Evolutionary conservation across 2,888 invertebrate genomes (phyloP), one percentile per base, ranked within the genome.

Genomic region (Agrotis exclamationis): DNA sequence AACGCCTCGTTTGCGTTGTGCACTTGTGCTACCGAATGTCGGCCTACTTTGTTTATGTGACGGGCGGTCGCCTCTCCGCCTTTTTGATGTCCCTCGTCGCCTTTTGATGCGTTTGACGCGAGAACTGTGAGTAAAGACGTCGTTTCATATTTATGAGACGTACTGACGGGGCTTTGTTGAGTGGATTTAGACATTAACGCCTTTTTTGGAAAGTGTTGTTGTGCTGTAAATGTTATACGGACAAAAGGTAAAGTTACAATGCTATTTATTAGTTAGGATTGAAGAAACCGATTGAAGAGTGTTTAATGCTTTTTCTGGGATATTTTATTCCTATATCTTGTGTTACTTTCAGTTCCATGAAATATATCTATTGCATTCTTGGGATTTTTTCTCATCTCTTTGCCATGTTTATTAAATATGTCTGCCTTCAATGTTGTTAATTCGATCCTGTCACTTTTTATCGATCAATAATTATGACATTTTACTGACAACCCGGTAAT

Each of bases 11-110:
- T 79, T 77, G 67, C 69, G 57, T 76, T 20, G 33, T 56, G 48
- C 28, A 50, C 75, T 77, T 77, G 82, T 64, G 80, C 71, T 72
- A 79, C 80, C 66, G 56, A 75, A 79, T 78, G 82, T 79, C 69
- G 59, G 39, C 45, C 63, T 56, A 70, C 63, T 80, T 74, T 67
- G 80, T 83, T 79, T 81, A 82, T 74, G 80, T 65, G 68, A 71
- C 67, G 62, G 54, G 24, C 28, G 14, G 22, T 54, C 63, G 51
- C 51, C 24, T 44, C 65, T 33, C 13, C 28, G 50, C 18, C 56
- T 67, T 70, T 77, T 80, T 80, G 68, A 64, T 64, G 51, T 22
- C 14, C 14, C 51, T 51, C 56, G 13, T 0, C 39, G 39, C 22
- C 53, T 66, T 59, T 75, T 75, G 63, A 75, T 63, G 50, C 50